Base-by-base conservation (phyloP, 2,888 invertebrate genomes). In the Aleiodes alternator region DNA sequence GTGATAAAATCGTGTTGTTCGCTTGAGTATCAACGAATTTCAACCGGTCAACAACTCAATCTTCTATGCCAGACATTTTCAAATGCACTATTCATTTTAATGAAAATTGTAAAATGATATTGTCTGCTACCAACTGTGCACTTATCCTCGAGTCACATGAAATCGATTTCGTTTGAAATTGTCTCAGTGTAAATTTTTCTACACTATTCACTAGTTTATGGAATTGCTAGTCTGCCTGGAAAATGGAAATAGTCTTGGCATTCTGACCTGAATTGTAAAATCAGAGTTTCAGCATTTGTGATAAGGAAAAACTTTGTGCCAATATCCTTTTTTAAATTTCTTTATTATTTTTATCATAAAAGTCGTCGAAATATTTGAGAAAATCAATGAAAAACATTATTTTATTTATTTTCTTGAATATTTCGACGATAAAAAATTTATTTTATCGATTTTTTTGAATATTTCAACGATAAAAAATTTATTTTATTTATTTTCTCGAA, bases 91-190 rank as follows among this genome's bases (percentile, higher is more conserved):
- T 61, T 61, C 43, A 61, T 61, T 61, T 38, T n/a, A 61, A 61
- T 61, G 61, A 61, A 61, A 38, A 61, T 61, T 38, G n/a, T 43
- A 38, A 43, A 43, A 61, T 61, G 61, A 61, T 61, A 61, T 43
- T 43, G 38, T 12, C 38, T 14, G 43, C 43, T 1, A 61, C 38
- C 38, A 38, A 43, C 6, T 8, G n/a, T 43, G 43, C 16, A 9
- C 43, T 61, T 61, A 61, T 61, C 0, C 38, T 8, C 57, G 12
- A 59, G 34, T 59, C n/a, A 34, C 43, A 43, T 43, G 11, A 8
- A 43, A 43, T 43, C 43, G 43, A 43, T 43, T 43, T 43, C 8
- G n/a, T n/a, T 6, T 7, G n/a, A n/a, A 31, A 55, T 16, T 55
- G 16, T 16, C 55, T 16, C 5, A 7, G 55, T n/a, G 55, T 55